Percentiles rank a stretch among this genome's conserved stretches.
Evolutionary conservation across 2,888 invertebrate genomes (phyloP).

Genomic region (Metalampra italica): DNA sequence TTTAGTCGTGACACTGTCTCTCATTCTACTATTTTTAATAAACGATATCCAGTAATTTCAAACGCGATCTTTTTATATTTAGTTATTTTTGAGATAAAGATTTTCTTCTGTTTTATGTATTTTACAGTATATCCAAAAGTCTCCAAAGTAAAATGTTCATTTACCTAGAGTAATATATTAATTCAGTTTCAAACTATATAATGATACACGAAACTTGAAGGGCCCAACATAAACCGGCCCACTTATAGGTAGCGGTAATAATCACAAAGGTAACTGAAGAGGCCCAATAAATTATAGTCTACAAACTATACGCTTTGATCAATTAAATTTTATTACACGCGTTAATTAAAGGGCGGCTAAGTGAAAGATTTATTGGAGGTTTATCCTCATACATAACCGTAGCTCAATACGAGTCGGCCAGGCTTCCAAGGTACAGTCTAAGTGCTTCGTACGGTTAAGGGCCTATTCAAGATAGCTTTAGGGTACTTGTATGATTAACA

Average conservation of each 20-base stretch:
- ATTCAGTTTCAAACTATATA: background rate
- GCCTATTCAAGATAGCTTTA: conserved; percentile 30
- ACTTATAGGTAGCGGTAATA: conserved; percentile 3
- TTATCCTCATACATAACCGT: conserved; percentile 74
- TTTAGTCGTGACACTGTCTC: too few species aligned
- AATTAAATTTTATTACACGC: conserved; percentile 73
- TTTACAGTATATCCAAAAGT: too few species aligned
- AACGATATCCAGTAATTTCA: too few species aligned
- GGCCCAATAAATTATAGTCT: conserved; percentile 38
- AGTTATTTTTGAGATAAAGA: too few species aligned
- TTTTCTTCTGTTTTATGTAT: too few species aligned
- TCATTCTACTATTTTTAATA: too few species aligned
- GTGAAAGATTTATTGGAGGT: conserved; percentile 75
- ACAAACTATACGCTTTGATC: conserved; percentile 65
- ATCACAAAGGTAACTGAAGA: conserved; percentile 23
- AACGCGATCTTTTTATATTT: too few species aligned
- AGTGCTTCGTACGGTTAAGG: conserved; percentile 39
- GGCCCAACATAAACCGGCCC: conserved; percentile 4
- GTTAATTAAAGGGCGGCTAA: conserved; percentile 70
- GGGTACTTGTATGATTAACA: background rate
- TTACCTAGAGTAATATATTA: too few species aligned
- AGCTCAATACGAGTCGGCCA: conserved; percentile 41
- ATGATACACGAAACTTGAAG: background rate
- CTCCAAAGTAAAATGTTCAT: too few species aligned
- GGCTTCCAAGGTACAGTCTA: conserved; percentile 12